phyloP scores from a whole-genome alignment of 2,113 vertebrate species.

The Todiramphus chloris region DNA sequence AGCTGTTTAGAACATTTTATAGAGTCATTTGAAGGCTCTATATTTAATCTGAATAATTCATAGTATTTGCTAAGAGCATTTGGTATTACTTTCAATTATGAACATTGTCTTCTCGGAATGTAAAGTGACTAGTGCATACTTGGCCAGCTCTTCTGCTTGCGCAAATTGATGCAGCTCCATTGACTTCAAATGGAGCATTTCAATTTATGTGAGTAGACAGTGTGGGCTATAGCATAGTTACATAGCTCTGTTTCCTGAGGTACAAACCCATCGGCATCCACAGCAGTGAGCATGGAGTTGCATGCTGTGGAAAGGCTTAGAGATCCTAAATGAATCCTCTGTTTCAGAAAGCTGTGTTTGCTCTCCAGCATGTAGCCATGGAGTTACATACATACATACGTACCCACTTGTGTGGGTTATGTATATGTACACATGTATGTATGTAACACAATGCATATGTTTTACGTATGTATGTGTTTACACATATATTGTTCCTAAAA shows the following conservation, averaged over 20 bases:
- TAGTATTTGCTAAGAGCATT: constrained; percentile 51
- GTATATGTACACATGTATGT: background rate
- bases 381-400: background rate
- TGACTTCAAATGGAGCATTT: constrained; percentile 19
- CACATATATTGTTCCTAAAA: background rate
- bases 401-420: background rate
- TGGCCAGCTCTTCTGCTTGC: constrained; percentile 24
- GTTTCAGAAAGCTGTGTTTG: background rate
- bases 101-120: constrained; percentile 55
- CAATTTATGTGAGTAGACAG: background rate
- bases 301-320: background rate
- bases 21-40: constrained; percentile 54
- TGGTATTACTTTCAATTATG: constrained; percentile 68
- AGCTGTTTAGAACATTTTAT: constrained; percentile 65
- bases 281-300: background rate
- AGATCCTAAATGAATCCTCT: background rate
- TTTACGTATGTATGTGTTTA: background rate
- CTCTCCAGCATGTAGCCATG: background rate
- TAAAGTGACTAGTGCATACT: constrained; percentile 43
- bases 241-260: background rate
- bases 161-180: constrained; percentile 37
- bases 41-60: constrained; percentile 67
- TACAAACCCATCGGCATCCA: background rate
- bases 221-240: background rate
- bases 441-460: background rate